Conservation (phyloP, 2,113 vertebrate genomes). For the Datnioides undecimradiatus region DNA sequence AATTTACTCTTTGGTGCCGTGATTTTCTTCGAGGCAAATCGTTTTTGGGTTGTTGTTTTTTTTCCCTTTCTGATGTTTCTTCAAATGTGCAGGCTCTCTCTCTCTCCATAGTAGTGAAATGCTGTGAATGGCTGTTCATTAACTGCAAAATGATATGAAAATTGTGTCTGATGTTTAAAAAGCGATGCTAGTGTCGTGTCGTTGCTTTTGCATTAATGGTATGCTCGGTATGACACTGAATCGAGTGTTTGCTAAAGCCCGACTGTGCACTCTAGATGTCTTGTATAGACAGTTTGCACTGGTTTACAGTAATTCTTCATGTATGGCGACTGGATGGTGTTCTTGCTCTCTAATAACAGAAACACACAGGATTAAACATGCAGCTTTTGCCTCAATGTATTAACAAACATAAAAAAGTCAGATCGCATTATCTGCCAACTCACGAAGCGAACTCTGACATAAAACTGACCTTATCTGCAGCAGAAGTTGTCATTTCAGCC, state of each 20-base stretch:
- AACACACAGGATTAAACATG: too few species aligned
- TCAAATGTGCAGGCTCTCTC: constrained; percentile 15
- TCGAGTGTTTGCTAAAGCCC: too few species aligned
- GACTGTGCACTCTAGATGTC: background rate
- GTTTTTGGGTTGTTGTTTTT: too few species aligned
- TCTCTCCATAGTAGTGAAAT: background rate
- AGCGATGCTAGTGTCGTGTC: background rate
- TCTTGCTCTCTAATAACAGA: too few species aligned
- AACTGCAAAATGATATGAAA: background rate
- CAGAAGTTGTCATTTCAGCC: background rate
- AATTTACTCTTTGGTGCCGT: constrained; percentile 19
- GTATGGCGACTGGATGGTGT: too few species aligned
- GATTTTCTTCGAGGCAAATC: constrained; percentile 1
- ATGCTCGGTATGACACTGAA: background rate
- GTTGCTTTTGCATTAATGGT: background rate
- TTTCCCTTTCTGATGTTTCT: background rate
- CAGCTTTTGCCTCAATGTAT: too few species aligned
- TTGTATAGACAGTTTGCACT: too few species aligned
- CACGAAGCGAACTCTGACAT: too few species aligned
- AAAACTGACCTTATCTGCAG: background rate
- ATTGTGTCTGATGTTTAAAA: background rate
- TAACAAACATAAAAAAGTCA: too few species aligned
- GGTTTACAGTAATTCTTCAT: too few species aligned
- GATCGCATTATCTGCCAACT: too few species aligned
- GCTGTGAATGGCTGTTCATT: background rate